Percentiles rank a stretch among this genome's conserved stretches.
Evolutionary conservation across 2,797 vertebrate genomes (phyloP).

Genomic region (Neomorphus geoffroyi): DNA sequence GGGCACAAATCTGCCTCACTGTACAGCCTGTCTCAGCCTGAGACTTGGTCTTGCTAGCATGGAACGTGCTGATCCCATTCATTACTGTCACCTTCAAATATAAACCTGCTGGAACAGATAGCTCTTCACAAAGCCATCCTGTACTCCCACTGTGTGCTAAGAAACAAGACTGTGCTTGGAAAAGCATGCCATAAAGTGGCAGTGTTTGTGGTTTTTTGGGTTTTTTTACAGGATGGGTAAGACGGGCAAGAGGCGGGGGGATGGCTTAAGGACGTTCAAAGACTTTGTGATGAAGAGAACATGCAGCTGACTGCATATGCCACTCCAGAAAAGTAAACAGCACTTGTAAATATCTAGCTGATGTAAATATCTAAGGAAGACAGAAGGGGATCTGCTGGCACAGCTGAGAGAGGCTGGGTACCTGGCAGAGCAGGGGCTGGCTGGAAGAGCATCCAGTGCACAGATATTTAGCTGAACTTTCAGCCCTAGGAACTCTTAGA

Average conservation of each 20-base stretch:
- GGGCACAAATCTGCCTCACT: neutral
- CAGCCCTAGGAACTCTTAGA: neutral
- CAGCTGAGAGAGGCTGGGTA: neutral
- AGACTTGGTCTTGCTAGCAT: neutral
- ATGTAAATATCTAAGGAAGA: neutral
- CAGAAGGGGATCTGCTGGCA: neutral
- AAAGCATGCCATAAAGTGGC: neutral
- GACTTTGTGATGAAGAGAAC: neutral
- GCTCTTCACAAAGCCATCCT: neutral
- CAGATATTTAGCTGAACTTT: neutral
- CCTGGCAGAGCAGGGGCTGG: neutral
- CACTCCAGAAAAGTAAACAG: slow-evolving; percentile 10
- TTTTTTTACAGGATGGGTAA: neutral
- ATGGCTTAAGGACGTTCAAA: neutral
- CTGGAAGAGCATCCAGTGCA: neutral
- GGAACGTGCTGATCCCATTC: slow-evolving; percentile 35
- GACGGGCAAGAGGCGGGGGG: neutral
- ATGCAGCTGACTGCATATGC: neutral
- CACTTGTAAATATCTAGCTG: neutral
- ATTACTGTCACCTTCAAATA: slow-evolving; percentile 23
- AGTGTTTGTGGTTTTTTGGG: neutral
- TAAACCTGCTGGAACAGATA: slow-evolving; percentile 36
- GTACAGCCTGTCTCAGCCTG: neutral
- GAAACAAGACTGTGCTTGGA: neutral
- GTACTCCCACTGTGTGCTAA: neutral